Evolutionary conservation across 2,797 vertebrate genomes (phyloP).

Genomic region (Phataginus tetradactyla): DNA sequence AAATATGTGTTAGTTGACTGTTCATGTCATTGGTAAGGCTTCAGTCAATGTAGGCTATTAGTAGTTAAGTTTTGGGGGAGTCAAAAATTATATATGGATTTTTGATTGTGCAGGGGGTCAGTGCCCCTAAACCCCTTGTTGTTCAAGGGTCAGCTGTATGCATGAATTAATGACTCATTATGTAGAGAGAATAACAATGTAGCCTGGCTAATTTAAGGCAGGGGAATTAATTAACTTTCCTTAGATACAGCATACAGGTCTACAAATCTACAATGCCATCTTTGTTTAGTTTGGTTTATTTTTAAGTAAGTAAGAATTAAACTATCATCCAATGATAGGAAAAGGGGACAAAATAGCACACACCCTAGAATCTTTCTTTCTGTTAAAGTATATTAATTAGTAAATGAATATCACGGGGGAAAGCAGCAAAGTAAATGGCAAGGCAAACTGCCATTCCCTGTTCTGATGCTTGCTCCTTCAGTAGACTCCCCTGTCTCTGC

Average conservation of each 20-base stretch:
- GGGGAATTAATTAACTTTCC: neutral
- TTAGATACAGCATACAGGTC: neutral
- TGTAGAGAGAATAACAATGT: neutral
- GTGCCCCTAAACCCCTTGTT: too few relatives aligned
- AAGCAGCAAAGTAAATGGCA: neutral
- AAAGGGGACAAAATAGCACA: neutral
- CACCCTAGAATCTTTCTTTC: neutral
- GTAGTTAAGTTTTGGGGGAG: too few relatives aligned
- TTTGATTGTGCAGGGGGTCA: too few relatives aligned
- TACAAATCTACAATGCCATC: neutral
- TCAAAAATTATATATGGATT: too few relatives aligned
- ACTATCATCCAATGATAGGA: neutral
- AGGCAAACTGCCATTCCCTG: neutral
- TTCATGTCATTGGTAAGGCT: too few relatives aligned
- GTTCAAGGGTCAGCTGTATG: too few relatives aligned
- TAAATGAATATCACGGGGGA: neutral
- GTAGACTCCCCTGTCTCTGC: accelerated
- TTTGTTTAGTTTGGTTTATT: neutral
- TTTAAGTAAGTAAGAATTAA: neutral
- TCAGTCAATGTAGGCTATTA: too few relatives aligned
- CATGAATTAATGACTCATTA: neutral
- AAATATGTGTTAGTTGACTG: too few relatives aligned
- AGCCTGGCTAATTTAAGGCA: neutral
- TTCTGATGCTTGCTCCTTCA: neutral
- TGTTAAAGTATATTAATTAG: neutral